These are phyloP conservation scores for Valencia hispanica DNA, from an alignment of 2,797 vertebrate species.

Conservation along the genomic window DNA sequence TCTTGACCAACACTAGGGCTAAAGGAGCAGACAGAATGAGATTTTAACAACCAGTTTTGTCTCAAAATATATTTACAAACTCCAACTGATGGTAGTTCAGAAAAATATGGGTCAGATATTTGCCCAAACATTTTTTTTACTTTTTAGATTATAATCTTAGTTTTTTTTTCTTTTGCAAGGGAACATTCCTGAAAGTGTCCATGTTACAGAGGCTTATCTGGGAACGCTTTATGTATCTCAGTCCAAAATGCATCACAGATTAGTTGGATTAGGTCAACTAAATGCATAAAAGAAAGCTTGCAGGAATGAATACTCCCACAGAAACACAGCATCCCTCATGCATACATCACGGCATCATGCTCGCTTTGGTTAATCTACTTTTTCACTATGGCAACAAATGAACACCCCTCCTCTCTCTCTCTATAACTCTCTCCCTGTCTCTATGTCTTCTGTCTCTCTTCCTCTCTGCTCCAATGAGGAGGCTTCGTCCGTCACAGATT, in stretches of 20 bases:
- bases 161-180: neutral
- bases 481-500: constrained; percentile 58
- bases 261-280: neutral
- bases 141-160: neutral
- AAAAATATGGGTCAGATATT: neutral
- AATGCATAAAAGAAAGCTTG: constrained; percentile 16
- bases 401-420: constrained; percentile 30
- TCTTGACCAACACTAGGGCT: neutral
- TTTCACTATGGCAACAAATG: constrained; percentile 81
- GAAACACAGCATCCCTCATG: constrained; percentile 60
- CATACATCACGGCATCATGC: constrained; percentile 65
- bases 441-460: neutral
- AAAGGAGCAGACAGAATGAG: neutral
- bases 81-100: neutral
- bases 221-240: neutral
- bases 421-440: constrained; percentile 27
- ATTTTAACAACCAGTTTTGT: neutral
- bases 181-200: neutral
- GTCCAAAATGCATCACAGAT: neutral
- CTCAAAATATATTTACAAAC: neutral
- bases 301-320: constrained; percentile 54
- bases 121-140: neutral
- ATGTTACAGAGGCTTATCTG: neutral
- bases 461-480: constrained; percentile 58
- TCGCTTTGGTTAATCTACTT: constrained; percentile 76